Evolutionary conservation across 2,113 vertebrate species (phyloP), one percentile per base, ranked within the genome.

Genomic region (Tragelaphus scriptus): DNA sequence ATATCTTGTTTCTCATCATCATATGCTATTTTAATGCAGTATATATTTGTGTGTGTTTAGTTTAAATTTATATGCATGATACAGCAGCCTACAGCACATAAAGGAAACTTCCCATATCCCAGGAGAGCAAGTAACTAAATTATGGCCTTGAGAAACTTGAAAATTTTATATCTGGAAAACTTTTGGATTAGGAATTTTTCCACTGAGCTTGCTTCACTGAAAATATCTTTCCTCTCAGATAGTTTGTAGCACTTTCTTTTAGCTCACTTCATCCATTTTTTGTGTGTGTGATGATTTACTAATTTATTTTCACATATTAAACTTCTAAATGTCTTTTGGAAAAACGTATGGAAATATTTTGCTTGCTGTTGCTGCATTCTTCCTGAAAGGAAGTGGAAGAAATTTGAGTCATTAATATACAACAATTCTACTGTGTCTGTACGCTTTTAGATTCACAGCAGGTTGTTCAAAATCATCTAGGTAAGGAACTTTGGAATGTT

Each of bases 401-500:
- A 59, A 92, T 91, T 77, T 28, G 47, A 96, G 49, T 95, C 68
- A 61, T 47, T 87, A 65, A 63, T 95, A 81, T 71, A 82, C 40
- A 56, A 32, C 36, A 79, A n/a, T 58, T 88, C n/a, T 86, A 1
- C 58, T 23, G 2, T 53, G 55, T 94, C 32, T 47, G 5, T 56
- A 12, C 77, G 86, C 5, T 44, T 65, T 96, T 71, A 47, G 88
- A 53, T 53, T 90, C 91, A 36, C 61, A 94, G 90, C 32, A 96
- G 63, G 65, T 80, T 53, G 85, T 90, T 90, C 77, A 79, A 21
- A 87, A n/a, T 36, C 88, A n/a, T 53, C 23, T 90, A 87, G 58
- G 88, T 94, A 96, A 88, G 92, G 14, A 86, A 84, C 44, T 91
- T 84, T 82, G 53, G 51, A 92, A 87, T 88, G 59, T 93, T 49